Conservation (phyloP, 2,113 vertebrate species). For the Osmerus eperlanus region DNA sequence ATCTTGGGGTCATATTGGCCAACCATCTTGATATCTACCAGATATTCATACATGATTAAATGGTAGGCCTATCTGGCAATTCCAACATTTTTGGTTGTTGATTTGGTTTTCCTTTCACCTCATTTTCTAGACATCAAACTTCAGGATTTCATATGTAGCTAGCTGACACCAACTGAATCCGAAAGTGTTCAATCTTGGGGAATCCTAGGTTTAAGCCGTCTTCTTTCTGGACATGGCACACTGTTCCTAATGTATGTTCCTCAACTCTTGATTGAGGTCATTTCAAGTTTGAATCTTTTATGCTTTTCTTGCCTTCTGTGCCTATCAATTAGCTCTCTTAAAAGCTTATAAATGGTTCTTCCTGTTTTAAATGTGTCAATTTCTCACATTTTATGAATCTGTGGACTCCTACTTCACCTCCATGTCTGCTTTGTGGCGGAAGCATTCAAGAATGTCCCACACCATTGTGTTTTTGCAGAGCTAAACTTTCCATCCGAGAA, state of each 20-base stretch:
- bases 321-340: constrained; percentile 2
- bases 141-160: no score
- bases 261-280: constrained; percentile 36
- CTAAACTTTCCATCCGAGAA: constrained; percentile 51
- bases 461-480: constrained; percentile 72
- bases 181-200: not conserved
- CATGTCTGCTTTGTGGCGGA: constrained; percentile 32
- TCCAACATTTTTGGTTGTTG: no score
- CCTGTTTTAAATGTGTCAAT: constrained; percentile 7
- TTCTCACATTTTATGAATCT: constrained; percentile 13
- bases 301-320: not conserved
- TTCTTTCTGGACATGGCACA: constrained; percentile 23
- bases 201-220: constrained; percentile 21
- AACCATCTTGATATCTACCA: no score
- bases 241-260: constrained; percentile 17
- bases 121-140: no score
- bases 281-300: constrained; percentile 14
- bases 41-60: no score
- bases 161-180: no score
- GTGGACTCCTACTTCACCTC: constrained; percentile 23
- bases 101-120: no score
- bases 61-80: no score
- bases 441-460: constrained; percentile 59
- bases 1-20: no score
- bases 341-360: constrained; percentile 5